Evolutionary conservation across 2,113 vertebrate species (phyloP).

Genomic region (Muntiacus muntjak): DNA sequence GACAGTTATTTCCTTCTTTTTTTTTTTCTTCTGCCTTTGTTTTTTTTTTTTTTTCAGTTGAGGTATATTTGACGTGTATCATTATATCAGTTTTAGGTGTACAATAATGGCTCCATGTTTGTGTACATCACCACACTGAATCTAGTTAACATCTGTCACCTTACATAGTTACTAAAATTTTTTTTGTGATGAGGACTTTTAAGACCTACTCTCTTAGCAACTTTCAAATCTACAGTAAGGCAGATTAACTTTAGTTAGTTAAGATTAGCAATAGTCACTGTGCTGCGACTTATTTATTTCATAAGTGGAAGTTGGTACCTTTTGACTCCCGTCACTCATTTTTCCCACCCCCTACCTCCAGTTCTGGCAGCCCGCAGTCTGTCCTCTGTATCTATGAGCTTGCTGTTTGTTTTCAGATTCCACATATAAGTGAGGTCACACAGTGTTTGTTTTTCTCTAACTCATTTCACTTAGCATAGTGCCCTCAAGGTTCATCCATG

Average conservation of each 20-base stretch:
- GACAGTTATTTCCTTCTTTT: background rate
- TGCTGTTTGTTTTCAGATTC: background rate
- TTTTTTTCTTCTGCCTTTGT: background rate
- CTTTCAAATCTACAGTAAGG: background rate
- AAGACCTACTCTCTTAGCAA: background rate
- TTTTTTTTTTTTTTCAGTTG: background rate
- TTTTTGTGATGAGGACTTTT: background rate
- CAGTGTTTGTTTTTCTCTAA: background rate
- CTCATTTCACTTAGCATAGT: background rate
- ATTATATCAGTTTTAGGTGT: background rate
- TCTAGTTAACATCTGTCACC: background rate
- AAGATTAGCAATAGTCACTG: background rate
- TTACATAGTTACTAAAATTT: background rate
- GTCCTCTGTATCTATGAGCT: background rate
- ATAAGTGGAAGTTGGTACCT: background rate
- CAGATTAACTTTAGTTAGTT: background rate
- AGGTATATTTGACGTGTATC: background rate
- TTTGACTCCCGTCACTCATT: background rate
- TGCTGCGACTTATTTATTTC: background rate
- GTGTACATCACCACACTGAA: background rate
- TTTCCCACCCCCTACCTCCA: background rate
- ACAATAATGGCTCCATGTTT: background rate
- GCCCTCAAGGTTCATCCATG: background rate
- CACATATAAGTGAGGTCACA: background rate
- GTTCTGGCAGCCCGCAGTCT: background rate